Conservation (phyloP, 2,888 invertebrate genomes). For the Electrophaes corylata region DNA sequence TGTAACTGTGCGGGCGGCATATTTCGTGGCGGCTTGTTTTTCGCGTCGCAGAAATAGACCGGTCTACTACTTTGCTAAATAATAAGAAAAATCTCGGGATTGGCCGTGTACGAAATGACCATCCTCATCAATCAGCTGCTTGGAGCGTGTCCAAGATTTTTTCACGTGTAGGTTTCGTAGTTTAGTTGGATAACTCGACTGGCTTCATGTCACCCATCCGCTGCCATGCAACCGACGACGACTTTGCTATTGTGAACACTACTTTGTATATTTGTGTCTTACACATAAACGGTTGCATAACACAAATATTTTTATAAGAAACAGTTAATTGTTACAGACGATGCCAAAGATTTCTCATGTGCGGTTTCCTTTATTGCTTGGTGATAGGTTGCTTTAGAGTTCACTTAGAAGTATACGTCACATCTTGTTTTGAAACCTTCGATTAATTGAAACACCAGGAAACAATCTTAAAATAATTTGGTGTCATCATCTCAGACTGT, state of each 20-base stretch:
- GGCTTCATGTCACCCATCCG: constrained; percentile 59
- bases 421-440: not conserved
- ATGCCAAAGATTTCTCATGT: constrained; percentile 30
- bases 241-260: constrained; percentile 40
- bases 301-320: constrained; percentile 28
- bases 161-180: constrained; percentile 83
- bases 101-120: constrained; percentile 84
- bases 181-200: constrained; percentile 77
- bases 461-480: constrained; percentile 10
- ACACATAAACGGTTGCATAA: constrained; percentile 25
- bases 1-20: constrained; percentile 62
- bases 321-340: constrained; percentile 31
- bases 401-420: not conserved
- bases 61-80: constrained; percentile 81
- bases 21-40: constrained; percentile 78
- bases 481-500: constrained; percentile 10
- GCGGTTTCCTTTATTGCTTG: constrained; percentile 22
- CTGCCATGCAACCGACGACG: constrained; percentile 47
- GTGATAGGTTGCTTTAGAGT: constrained; percentile 10
- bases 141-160: constrained; percentile 82
- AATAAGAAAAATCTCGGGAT: constrained; percentile 83
- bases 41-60: constrained; percentile 80
- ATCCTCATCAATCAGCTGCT: constrained; percentile 85
- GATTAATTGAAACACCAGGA: not conserved
- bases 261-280: constrained; percentile 31